Percentiles rank a stretch among this genome's conserved stretches.
Conservation (phyloP, 2,888 invertebrate species). For the Pecten maximus region DNA sequence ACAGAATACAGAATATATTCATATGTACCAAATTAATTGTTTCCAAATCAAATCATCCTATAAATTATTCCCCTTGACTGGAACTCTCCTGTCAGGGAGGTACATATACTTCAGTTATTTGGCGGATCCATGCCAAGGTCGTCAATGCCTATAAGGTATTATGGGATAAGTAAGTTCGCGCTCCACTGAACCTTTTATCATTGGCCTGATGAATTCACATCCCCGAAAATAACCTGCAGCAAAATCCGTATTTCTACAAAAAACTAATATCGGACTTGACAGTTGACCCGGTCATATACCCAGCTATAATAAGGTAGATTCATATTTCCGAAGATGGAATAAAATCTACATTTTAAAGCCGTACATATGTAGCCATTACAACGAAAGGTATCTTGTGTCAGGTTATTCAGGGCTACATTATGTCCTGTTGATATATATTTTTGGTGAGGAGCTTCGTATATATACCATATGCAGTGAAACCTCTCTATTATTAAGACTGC, state of each 20-base stretch:
- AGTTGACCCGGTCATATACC: neutral
- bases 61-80: neutral
- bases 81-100: neutral
- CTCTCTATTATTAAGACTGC: too few species aligned
- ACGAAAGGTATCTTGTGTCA: too few species aligned
- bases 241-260: neutral
- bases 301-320: neutral
- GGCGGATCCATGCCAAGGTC: neutral
- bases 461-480: too few species aligned
- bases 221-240: neutral
- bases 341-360: neutral
- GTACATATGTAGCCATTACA: too few species aligned
- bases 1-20: too few species aligned
- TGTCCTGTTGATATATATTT: too few species aligned
- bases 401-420: too few species aligned
- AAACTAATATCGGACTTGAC: neutral
- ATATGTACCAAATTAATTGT: neutral
- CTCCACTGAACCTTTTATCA: neutral
- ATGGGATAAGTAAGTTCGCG: neutral
- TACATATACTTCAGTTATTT: neutral
- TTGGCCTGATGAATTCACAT: neutral
- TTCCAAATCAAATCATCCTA: neutral
- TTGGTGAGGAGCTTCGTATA: too few species aligned
- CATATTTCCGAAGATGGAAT: neutral
- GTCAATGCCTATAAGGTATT: neutral